phyloP scores from a whole-genome alignment of 2,113 vertebrate species.

The Vulpes ferrilata region DNA sequence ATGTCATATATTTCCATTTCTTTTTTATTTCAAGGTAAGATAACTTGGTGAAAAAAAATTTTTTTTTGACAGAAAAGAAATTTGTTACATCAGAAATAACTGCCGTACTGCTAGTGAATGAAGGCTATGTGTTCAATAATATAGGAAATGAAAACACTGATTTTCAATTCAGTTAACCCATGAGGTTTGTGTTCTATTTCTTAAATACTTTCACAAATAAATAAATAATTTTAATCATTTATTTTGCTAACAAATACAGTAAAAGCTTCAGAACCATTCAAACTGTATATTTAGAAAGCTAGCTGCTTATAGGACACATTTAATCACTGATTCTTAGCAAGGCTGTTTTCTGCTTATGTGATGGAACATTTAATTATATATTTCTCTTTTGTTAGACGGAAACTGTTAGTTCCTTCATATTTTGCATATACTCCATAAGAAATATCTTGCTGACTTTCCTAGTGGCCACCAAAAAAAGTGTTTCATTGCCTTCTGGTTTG shows the following conservation, averaged over 20 bases:
- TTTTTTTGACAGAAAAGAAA: not conserved
- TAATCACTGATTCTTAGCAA: not conserved
- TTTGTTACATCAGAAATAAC: constrained; percentile 4
- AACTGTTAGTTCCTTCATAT: not conserved
- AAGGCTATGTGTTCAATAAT: not conserved
- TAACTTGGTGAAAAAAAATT: not conserved
- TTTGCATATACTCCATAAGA: not conserved
- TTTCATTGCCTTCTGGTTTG: not conserved
- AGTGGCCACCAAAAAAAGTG: not conserved
- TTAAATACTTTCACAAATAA: not conserved
- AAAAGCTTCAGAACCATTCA: not conserved
- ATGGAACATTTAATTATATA: not conserved
- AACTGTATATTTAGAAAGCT: not conserved
- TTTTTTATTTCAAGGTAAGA: not conserved
- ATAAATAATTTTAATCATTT: not conserved
- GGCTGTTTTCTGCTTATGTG: not conserved
- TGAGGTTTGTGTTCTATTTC: constrained; percentile 13
- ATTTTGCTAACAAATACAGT: not conserved
- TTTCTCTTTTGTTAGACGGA: not conserved
- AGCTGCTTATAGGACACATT: not conserved
- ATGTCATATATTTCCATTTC: not conserved
- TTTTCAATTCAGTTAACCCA: not conserved
- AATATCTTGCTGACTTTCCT: not conserved
- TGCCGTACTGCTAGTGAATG: not conserved
- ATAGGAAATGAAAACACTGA: not conserved